Conservation (phyloP, 2,797 vertebrate genomes). For the Steatocranus sp. region DNA sequence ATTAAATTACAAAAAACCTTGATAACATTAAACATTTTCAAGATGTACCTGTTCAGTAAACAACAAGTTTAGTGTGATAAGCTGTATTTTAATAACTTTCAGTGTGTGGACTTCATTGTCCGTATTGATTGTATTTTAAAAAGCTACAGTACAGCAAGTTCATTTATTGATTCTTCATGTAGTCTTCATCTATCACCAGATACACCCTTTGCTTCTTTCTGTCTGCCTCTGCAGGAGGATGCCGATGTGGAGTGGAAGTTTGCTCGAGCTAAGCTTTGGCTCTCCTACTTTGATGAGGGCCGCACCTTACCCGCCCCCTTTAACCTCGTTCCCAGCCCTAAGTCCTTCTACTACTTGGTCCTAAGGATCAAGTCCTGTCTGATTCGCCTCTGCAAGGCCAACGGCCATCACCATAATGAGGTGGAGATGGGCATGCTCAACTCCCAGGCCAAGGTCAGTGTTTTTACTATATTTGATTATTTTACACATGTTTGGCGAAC, state of each 20-base stretch:
- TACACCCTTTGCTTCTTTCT: not conserved
- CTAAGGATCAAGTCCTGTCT: constrained; percentile 90
- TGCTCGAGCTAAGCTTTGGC: constrained; percentile 93
- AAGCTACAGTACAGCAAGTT: not conserved
- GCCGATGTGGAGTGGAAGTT: constrained; percentile 98
- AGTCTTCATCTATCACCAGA: not conserved
- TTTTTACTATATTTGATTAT: constrained; percentile 29
- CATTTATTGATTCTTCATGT: not conserved
- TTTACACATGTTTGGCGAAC: not conserved
- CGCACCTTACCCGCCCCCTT: constrained; percentile 93
- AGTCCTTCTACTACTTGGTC: constrained; percentile 96
- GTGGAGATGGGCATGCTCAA: constrained; percentile 95
- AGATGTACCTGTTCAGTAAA: not conserved
- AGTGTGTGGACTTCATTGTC: not conserved
- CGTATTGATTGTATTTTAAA: not conserved
- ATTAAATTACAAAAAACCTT: not conserved
- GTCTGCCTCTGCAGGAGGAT: constrained; percentile 79
- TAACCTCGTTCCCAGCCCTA: constrained; percentile 95
- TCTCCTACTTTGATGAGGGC: constrained; percentile 97
- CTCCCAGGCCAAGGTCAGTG: constrained; percentile 83
- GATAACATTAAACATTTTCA: not conserved
- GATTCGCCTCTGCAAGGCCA: constrained; percentile 89
- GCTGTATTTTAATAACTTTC: not conserved
- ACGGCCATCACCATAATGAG: constrained; percentile 85
- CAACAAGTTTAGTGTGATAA: not conserved